Conservation (phyloP, 2,797 vertebrate genomes). For the Urocyon cinereoargenteus region DNA sequence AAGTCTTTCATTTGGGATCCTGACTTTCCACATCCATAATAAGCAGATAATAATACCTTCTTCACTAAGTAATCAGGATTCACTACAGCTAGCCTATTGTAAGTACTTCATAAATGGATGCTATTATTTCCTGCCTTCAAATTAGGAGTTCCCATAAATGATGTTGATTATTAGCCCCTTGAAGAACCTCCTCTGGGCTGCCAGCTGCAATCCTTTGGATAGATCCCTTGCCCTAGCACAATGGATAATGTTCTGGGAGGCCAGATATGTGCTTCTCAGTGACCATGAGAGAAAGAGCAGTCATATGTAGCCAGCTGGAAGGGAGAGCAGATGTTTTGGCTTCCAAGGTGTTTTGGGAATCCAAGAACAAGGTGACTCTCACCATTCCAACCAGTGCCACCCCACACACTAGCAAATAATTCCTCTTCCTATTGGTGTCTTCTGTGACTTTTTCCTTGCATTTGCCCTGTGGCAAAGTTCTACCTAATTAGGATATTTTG, state of each 20-base stretch:
- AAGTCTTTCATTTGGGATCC: background rate
- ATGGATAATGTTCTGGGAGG: background rate
- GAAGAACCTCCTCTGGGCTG: background rate
- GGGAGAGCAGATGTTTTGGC: background rate
- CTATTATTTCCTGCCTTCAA: background rate
- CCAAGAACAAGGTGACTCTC: slow-evolving; percentile 9
- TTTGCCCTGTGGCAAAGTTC: background rate
- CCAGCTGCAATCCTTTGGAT: background rate
- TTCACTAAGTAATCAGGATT: background rate
- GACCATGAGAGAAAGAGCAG: background rate
- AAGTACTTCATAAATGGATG: background rate
- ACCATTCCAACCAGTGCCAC: background rate
- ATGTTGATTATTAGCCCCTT: background rate
- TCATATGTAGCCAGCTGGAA: background rate
- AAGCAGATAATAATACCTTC: background rate
- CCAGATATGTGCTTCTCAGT: background rate
- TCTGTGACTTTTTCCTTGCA: background rate
- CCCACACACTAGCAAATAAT: background rate
- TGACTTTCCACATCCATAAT: background rate
- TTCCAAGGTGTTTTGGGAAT: background rate
- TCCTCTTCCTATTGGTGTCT: background rate
- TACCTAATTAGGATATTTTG: background rate
- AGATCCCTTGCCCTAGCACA: background rate
- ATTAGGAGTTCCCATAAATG: background rate
- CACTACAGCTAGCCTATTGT: background rate